Conservation (phyloP, 2,888 invertebrate genomes). For the Lycia hirtaria region DNA sequence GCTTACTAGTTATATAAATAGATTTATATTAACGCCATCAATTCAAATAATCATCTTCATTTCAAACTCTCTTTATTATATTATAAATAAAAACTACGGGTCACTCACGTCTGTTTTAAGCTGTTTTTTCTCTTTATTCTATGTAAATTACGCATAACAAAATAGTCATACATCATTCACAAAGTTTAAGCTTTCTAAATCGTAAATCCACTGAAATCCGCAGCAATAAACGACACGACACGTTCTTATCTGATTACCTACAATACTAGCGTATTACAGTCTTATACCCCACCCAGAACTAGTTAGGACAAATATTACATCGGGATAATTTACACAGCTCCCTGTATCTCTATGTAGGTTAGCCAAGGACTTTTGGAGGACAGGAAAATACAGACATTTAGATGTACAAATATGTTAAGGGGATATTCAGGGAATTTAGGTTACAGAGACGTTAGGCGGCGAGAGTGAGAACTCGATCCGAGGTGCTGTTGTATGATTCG, state of each 20-base stretch:
- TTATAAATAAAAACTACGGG: too few species aligned
- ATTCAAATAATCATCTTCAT: too few species aligned
- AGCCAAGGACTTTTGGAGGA: conserved; percentile 40
- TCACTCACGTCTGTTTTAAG: too few species aligned
- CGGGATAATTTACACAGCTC: conserved; percentile 37
- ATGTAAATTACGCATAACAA: too few species aligned
- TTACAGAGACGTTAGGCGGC: conserved; percentile 33
- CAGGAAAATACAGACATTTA: conserved; percentile 44
- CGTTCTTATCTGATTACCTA: neutral
- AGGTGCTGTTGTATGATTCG: neutral
- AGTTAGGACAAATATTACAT: conserved; percentile 34
- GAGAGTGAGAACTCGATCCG: conserved; percentile 20
- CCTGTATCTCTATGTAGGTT: conserved; percentile 33
- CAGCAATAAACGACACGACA: neutral
- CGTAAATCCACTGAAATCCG: neutral
- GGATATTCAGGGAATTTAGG: conserved; percentile 39
- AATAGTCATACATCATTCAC: neutral
- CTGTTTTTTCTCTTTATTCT: too few species aligned
- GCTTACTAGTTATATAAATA: too few species aligned
- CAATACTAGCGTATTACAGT: neutral
- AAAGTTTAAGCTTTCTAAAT: neutral
- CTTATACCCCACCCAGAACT: conserved; percentile 10
- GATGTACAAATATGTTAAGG: conserved; percentile 41
- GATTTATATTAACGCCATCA: too few species aligned
- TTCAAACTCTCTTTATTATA: too few species aligned